Conservation (phyloP, 2,113 vertebrate genomes). For the Quiscalus mexicanus region DNA sequence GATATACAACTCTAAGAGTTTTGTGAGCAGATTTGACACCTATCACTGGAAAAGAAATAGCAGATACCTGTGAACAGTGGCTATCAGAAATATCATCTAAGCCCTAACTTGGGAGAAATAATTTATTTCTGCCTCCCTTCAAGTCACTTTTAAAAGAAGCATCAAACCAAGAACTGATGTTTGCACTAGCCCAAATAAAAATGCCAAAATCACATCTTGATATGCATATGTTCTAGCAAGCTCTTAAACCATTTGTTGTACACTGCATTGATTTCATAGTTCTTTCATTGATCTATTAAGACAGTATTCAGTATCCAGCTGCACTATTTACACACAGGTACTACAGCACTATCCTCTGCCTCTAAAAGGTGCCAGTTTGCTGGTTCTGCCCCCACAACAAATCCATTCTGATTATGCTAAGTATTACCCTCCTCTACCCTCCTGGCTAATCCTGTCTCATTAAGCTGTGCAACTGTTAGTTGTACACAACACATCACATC, state of each 20-base stretch:
- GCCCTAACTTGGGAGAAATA: not conserved
- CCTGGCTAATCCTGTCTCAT: not conserved
- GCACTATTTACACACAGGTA: not conserved
- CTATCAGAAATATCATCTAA: not conserved
- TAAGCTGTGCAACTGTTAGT: not conserved
- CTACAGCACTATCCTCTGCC: not conserved
- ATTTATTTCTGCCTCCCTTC: not conserved
- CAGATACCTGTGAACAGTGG: not conserved
- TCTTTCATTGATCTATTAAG: not conserved
- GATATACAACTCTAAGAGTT: not conserved
- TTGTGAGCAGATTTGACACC: not conserved
- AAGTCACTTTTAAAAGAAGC: not conserved
- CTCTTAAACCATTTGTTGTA: not conserved
- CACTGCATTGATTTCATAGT: not conserved
- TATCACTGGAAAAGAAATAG: not conserved
- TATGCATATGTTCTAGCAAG: not conserved
- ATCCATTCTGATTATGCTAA: not conserved
- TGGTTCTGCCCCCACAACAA: rapidly evolving
- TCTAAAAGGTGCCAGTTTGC: not conserved
- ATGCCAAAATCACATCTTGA: not conserved
- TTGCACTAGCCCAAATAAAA: not conserved
- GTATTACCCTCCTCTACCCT: not conserved
- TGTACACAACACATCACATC: not conserved
- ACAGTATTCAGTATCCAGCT: not conserved
- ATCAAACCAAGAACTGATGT: not conserved